Evolutionary conservation across 2,113 vertebrate genomes (phyloP), one percentile per base, ranked within the genome.

Genomic region (Tupaia tana): DNA sequence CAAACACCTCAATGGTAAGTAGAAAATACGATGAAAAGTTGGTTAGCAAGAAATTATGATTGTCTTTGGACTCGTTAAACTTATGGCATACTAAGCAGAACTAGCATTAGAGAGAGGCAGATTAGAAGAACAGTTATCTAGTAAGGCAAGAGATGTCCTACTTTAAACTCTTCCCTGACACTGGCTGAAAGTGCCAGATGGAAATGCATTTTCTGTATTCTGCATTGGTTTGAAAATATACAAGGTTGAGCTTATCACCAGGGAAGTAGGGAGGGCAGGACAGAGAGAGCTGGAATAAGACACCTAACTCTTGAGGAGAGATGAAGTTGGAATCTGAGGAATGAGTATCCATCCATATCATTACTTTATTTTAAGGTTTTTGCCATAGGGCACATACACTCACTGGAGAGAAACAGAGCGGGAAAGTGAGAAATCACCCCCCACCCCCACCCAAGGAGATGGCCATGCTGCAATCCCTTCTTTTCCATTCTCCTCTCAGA

Each of bases 31-130:
- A 92, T 25, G n/a, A 61, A 93, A 95, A 74, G 14, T 66, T 93
- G 29, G 6, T 75, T 69, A 82, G 34, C 31, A 93, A 82, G 27
- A 84, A 94, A 31, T 18, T 1, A 56, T 5, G 52, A 83, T 63
- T 94, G 31, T 89, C 61, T 78, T 67, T 63, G 12, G 22, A 18
- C 74, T 79, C 70, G 95, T 86, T 87, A 75, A 93, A 70, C 58
- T 43, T 84, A 70, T 89, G 94, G 94, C 71, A 70, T 10, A 66
- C 52, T 25, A 83, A 22, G 14, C 92, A 82, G 56, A 90, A 90
- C 20, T 74, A 86, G 31, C 34, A 75, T 69, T 77, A 54, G 54
- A 63, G 92, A 8, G 13, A 93, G 75, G 10, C 9, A 86, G 16
- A 75, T 6, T 56, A n/a, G 24, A 70, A 80, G n/a, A 31, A 86